These are phyloP conservation scores for Sinonovacula constricta DNA, from an alignment of 1,140 invertebrate genomes.

Conservation along the genomic window DNA sequence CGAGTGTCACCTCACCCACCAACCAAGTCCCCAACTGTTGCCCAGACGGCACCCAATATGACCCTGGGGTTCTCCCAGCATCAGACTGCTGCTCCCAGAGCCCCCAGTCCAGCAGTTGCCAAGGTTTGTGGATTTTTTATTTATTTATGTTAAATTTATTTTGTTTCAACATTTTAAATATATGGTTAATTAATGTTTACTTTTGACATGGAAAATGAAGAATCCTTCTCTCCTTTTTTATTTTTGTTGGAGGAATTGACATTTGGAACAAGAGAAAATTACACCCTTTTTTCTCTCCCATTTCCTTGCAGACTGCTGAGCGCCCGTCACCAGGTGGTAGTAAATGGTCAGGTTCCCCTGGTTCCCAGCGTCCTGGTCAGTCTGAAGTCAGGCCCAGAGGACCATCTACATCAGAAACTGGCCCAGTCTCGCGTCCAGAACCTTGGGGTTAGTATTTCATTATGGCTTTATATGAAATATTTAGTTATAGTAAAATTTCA, in stretches of 20 bases:
- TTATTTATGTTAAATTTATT: too few species aligned
- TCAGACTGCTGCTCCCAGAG: conserved; percentile 43
- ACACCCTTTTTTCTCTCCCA: background rate
- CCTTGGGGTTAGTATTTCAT: conserved; percentile 58
- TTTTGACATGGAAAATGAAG: too few species aligned
- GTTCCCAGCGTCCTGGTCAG: conserved; percentile 18
- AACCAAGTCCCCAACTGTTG: conserved; percentile 61
- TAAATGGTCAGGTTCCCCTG: conserved; percentile 28
- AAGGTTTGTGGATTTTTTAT: too few species aligned
- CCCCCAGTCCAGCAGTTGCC: conserved; percentile 48
- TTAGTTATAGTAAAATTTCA: too few species aligned
- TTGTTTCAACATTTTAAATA: too few species aligned
- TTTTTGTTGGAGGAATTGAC: too few species aligned
- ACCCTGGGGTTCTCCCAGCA: conserved; percentile 50
- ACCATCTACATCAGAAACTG: conserved; percentile 51
- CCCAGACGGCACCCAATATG: conserved; percentile 63
- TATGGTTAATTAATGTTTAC: too few species aligned
- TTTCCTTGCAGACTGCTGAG: conserved; percentile 53
- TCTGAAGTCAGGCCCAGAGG: conserved; percentile 43
- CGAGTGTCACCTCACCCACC: conserved; percentile 58
- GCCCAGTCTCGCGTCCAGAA: conserved; percentile 31
- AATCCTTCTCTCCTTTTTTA: too few species aligned
- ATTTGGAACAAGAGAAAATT: too few species aligned
- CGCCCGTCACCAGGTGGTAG: conserved; percentile 14
- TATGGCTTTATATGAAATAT: too few species aligned